Evolutionary conservation across 2,113 vertebrate species (phyloP).

Genomic region (Eptesicus fuscus): DNA sequence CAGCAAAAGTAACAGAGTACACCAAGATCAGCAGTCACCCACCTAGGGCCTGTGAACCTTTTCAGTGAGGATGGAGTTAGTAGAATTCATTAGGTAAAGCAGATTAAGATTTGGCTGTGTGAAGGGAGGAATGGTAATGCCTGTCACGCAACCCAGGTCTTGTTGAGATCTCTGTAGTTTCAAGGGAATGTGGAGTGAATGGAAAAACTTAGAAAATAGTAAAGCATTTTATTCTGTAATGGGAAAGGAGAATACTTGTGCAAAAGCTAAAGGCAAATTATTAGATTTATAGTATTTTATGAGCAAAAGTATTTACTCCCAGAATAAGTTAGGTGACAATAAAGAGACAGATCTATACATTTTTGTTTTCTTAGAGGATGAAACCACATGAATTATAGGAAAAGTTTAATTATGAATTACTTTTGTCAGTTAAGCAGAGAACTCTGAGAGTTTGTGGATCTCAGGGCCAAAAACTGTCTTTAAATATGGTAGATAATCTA

Average conservation of each 20-base stretch:
- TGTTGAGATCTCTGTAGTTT: not conserved
- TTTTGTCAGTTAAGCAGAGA: not conserved
- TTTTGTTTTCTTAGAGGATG: not conserved
- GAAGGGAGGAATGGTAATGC: not conserved
- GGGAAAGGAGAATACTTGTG: not conserved
- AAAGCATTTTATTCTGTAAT: not conserved
- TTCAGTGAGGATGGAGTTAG: not conserved
- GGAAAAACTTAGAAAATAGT: not conserved
- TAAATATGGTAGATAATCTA: not conserved
- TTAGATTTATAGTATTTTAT: not conserved
- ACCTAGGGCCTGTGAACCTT: not conserved
- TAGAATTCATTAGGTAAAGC: not conserved
- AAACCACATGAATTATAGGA: not conserved
- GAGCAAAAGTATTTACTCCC: not conserved
- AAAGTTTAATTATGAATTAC: not conserved
- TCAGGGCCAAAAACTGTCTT: not conserved
- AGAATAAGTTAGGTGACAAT: not conserved
- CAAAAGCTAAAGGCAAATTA: not conserved
- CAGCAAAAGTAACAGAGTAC: not conserved
- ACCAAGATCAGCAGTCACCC: not conserved
- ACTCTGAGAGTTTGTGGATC: not conserved
- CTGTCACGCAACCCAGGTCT: not conserved
- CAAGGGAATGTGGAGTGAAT: not conserved
- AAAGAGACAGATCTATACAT: not conserved
- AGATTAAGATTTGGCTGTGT: not conserved